phyloP scores from a whole-genome alignment of 2,888 invertebrate genomes.

The Gandaritis pyraliata region DNA sequence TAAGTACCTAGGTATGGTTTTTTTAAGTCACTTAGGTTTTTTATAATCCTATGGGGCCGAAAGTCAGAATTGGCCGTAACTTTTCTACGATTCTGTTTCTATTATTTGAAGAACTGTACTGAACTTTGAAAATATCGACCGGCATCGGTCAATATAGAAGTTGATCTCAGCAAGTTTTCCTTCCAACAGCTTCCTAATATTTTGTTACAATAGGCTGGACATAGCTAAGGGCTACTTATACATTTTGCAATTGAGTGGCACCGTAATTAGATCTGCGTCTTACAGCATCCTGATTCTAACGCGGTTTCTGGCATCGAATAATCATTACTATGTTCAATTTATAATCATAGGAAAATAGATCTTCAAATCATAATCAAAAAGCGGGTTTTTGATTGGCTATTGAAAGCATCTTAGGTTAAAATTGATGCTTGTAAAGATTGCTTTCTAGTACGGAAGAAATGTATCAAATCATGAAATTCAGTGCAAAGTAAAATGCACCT shows the following conservation, averaged over 20 bases:
- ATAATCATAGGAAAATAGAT: slow-evolving; percentile 31
- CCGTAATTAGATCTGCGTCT: slow-evolving; percentile 80
- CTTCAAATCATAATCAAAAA: slow-evolving; percentile 37
- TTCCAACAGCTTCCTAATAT: background rate
- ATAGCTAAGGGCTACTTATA: slow-evolving; percentile 69
- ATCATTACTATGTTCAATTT: slow-evolving; percentile 40
- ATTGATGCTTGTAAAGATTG: background rate
- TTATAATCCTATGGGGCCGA: too few relatives aligned
- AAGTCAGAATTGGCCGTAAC: too few relatives aligned
- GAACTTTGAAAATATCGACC: too few relatives aligned
- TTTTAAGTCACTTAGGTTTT: too few relatives aligned
- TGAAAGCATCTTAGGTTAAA: slow-evolving; percentile 3
- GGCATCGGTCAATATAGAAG: too few relatives aligned
- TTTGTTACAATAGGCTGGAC: slow-evolving; percentile 65
- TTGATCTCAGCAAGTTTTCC: too few relatives aligned
- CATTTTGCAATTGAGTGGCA: slow-evolving; percentile 80
- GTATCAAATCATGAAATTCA: background rate
- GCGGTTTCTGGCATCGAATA: slow-evolving; percentile 45
- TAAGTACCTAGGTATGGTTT: too few relatives aligned
- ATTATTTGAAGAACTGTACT: too few relatives aligned
- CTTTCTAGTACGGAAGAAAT: slow-evolving; percentile 3
- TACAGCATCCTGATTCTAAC: slow-evolving; percentile 82
- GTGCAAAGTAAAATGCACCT: background rate
- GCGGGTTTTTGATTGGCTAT: slow-evolving; percentile 13
- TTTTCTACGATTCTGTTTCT: too few relatives aligned